Percentiles rank a stretch among this genome's conserved stretches.
Evolutionary conservation across 2,113 vertebrate genomes (phyloP).

Genomic region (Silurus glanis): DNA sequence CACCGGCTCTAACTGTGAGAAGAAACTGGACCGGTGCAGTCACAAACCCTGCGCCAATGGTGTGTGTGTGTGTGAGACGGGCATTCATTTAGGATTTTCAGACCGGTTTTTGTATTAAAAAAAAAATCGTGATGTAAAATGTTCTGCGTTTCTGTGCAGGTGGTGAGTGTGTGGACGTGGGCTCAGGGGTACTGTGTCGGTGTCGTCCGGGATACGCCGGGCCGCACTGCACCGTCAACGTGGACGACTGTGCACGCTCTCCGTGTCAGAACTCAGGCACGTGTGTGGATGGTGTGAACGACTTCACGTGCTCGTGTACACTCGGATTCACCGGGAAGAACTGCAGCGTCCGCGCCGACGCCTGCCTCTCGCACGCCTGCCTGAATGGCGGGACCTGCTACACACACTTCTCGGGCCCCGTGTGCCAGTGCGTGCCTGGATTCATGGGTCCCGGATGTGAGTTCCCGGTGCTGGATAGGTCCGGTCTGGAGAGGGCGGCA

Average conservation of each 20-base stretch:
- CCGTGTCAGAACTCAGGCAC: slow-evolving; percentile 92
- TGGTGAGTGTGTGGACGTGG: slow-evolving; percentile 91
- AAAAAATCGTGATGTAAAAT: neutral
- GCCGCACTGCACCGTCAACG: slow-evolving; percentile 84
- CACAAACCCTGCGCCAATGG: slow-evolving; percentile 78
- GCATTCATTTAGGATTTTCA: neutral
- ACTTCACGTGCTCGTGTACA: slow-evolving; percentile 85
- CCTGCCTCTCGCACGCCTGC: slow-evolving; percentile 80
- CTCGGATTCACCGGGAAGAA: slow-evolving; percentile 83
- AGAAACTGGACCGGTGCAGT: slow-evolving; percentile 82
- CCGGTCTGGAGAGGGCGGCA: slow-evolving; percentile 64
- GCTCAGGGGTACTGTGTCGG: slow-evolving; percentile 88
- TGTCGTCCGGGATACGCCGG: slow-evolving; percentile 87
- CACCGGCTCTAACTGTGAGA: slow-evolving; percentile 91
- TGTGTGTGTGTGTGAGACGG: slow-evolving; percentile 39
- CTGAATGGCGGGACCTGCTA: slow-evolving; percentile 84
- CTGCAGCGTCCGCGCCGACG: slow-evolving; percentile 79
- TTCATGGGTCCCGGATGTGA: slow-evolving; percentile 87
- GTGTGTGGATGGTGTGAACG: slow-evolving; percentile 83
- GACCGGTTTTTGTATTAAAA: neutral
- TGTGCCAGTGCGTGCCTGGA: slow-evolving; percentile 84
- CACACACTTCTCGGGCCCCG: slow-evolving; percentile 85
- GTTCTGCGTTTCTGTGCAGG: slow-evolving; percentile 81
- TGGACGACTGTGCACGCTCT: slow-evolving; percentile 85
- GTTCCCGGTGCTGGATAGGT: slow-evolving; percentile 69